These are phyloP conservation scores for Sardinella longiceps DNA, from an alignment of 2,797 vertebrate genomes.

Conservation along the genomic window DNA sequence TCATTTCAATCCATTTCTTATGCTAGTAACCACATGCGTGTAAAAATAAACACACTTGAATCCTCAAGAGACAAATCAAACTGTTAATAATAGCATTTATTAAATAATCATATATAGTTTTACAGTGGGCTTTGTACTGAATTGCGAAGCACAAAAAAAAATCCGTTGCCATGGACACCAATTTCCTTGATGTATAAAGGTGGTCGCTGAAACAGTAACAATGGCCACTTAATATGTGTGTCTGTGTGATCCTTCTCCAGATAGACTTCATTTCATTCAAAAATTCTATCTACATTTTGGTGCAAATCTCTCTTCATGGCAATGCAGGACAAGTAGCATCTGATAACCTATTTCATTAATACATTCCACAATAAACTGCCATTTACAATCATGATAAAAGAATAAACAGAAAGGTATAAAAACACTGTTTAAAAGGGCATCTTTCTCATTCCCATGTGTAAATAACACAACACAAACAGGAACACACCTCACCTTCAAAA, in stretches of 20 bases:
- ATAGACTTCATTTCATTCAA: neutral
- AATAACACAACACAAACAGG: neutral
- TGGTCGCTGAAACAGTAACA: constrained; percentile 27
- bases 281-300: constrained; percentile 20
- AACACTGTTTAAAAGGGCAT: neutral
- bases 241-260: constrained; percentile 5
- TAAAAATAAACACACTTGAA: no score
- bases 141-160: neutral
- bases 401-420: constrained; percentile 6
- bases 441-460: neutral
- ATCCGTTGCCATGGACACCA: constrained; percentile 23
- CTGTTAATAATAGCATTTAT: constrained; percentile 43
- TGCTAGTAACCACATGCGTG: no score
- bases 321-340: constrained; percentile 15
- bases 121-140: constrained; percentile 38
- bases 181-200: constrained; percentile 32
- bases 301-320: constrained; percentile 1
- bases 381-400: constrained; percentile 27
- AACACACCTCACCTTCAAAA: constrained; percentile 8
- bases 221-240: constrained; percentile 6
- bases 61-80: neutral
- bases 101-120: constrained; percentile 48
- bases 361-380: constrained; percentile 32
- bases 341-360: constrained; percentile 38
- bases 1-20: no score